These are phyloP conservation scores for Lamprotornis superbus DNA, from an alignment of 2,113 vertebrate species.

Conservation along the genomic window DNA sequence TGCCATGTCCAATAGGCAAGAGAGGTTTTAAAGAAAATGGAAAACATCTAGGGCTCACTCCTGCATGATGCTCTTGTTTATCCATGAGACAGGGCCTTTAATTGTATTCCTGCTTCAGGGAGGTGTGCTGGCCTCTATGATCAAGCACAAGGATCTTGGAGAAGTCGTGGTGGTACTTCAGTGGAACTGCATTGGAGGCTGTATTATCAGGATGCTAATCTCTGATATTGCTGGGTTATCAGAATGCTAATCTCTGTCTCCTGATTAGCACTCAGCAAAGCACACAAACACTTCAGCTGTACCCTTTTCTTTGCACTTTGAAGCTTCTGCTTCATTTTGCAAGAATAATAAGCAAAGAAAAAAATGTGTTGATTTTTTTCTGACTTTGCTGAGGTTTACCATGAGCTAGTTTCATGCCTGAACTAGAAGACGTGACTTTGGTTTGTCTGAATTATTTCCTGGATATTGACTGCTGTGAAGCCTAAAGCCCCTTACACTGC, in stretches of 20 bases:
- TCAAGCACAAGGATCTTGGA: not conserved
- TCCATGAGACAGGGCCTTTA: not conserved
- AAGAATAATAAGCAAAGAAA: not conserved
- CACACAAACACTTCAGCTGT: not conserved
- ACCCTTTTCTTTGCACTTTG: not conserved
- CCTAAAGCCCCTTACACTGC: not conserved
- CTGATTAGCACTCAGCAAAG: not conserved
- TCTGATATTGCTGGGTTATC: not conserved
- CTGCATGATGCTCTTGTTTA: not conserved
- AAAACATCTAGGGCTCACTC: not conserved
- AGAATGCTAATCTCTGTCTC: not conserved
- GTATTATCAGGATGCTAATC: not conserved
- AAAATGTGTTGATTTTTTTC: not conserved
- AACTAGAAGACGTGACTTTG: not conserved
- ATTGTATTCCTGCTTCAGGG: not conserved
- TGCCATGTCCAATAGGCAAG: not conserved
- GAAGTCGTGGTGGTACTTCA: not conserved
- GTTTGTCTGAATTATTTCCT: not conserved
- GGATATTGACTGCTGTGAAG: not conserved
- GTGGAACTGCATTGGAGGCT: not conserved
- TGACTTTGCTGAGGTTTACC: not conserved
- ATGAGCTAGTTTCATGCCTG: not conserved
- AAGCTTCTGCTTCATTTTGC: not conserved
- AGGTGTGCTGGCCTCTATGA: not conserved
- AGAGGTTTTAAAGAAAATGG: not conserved